Evolutionary conservation across 2,113 vertebrate genomes (phyloP).

Genomic region (Upupa epops): DNA sequence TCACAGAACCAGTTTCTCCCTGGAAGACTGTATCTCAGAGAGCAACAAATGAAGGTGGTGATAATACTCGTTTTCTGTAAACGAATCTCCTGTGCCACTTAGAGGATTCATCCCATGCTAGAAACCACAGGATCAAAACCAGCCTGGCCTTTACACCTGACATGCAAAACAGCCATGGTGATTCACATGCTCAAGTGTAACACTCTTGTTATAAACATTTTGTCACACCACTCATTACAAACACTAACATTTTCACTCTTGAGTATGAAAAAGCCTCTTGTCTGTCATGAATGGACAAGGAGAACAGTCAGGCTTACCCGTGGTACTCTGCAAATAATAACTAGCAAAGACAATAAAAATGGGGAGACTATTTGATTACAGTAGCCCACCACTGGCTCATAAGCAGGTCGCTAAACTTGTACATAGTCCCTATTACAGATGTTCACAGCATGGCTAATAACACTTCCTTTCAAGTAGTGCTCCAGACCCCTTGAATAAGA

Average conservation of each 20-base stretch:
- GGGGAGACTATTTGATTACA: background rate
- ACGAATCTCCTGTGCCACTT: background rate
- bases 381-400: background rate
- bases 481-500: background rate
- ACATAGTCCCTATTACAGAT: background rate
- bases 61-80: background rate
- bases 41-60: background rate
- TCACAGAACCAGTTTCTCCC: background rate
- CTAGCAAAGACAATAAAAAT: background rate
- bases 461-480: conserved; percentile 18
- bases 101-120: background rate
- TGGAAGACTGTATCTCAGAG: background rate
- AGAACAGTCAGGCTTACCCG: background rate
- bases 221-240: background rate
- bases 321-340: background rate
- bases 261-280: background rate
- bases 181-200: background rate
- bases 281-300: background rate
- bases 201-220: background rate
- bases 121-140: background rate
- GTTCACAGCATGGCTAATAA: conserved; percentile 21
- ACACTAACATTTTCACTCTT: background rate
- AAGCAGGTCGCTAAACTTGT: background rate
- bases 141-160: background rate
- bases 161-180: background rate